Conservation (phyloP, 2,888 invertebrate genomes). For the Mesorhabditis spiculigera region DNA sequence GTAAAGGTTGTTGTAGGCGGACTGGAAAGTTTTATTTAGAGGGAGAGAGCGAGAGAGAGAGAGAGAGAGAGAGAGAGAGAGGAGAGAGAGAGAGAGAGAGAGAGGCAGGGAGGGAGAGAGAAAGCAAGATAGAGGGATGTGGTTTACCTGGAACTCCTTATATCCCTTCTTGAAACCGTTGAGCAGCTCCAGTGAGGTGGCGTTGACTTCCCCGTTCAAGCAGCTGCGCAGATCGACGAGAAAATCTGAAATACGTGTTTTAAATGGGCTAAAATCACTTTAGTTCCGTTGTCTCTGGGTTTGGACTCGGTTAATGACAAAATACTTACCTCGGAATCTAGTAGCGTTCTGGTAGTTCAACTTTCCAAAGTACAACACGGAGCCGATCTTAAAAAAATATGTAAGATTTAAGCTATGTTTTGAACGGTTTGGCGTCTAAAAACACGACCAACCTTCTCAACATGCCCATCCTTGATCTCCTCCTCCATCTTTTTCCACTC, state of each 20-base stretch:
- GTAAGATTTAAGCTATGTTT: slow-evolving; percentile 10
- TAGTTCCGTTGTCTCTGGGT: too few relatives aligned
- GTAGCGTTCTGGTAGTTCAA: background rate
- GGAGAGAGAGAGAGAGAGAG: too few relatives aligned
- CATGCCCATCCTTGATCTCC: slow-evolving; percentile 26
- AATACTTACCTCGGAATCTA: background rate
- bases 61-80: too few relatives aligned
- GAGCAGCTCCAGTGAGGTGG: slow-evolving; percentile 37
- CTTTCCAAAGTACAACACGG: slow-evolving; percentile 48
- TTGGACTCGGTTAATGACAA: too few relatives aligned
- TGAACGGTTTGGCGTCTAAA: background rate
- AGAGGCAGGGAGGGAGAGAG: too few relatives aligned
- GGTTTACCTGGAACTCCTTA: slow-evolving; percentile 14
- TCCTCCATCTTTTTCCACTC: slow-evolving; percentile 33
- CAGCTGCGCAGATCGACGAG: slow-evolving; percentile 50
- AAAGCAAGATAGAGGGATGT: too few relatives aligned
- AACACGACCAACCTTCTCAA: slow-evolving; percentile 21
- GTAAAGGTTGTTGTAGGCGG: slow-evolving; percentile 50
- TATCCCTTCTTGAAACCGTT: slow-evolving; percentile 28
- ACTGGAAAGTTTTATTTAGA: slow-evolving; percentile 14
- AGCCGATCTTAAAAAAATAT: slow-evolving; percentile 39
- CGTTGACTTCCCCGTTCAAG: slow-evolving; percentile 40
- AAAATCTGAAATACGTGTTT: slow-evolving; percentile 18
- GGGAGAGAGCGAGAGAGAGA: too few relatives aligned
- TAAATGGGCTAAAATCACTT: background rate